Evolutionary conservation across 2,797 vertebrate genomes (phyloP).

Genomic region (Miichthys miiuy): DNA sequence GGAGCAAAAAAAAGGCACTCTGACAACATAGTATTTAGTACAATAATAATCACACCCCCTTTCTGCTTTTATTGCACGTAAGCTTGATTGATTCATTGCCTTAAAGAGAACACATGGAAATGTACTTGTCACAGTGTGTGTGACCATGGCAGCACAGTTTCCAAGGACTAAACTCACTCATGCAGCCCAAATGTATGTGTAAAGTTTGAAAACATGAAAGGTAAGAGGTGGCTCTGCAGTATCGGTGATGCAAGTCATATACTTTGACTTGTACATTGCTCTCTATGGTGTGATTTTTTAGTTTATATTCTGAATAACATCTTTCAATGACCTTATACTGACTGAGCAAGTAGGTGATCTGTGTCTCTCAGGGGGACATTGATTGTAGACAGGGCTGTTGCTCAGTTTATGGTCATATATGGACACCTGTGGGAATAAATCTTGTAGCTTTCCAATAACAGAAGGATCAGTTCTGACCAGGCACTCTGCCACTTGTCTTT

Average conservation of each 20-base stretch:
- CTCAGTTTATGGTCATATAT: conserved; percentile 20
- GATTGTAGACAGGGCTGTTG: conserved; percentile 13
- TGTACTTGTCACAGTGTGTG: conserved; percentile 68
- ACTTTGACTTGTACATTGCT: neutral
- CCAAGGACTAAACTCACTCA: conserved; percentile 42
- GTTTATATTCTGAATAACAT: conserved; percentile 3
- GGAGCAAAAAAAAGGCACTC: conserved; percentile 53
- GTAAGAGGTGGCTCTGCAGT: conserved; percentile 19
- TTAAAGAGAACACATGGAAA: conserved; percentile 69
- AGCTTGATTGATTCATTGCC: conserved; percentile 80
- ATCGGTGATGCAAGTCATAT: conserved; percentile 13
- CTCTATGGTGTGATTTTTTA: conserved; percentile 2
- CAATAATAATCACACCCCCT: conserved; percentile 76
- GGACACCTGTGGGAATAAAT: conserved; percentile 36
- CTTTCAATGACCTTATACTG: neutral
- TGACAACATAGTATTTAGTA: conserved; percentile 77
- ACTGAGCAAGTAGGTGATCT: neutral
- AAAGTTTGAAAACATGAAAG: conserved; percentile 28
- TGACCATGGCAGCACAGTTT: conserved; percentile 64
- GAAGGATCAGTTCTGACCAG: conserved; percentile 30
- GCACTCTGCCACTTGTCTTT: conserved; percentile 26
- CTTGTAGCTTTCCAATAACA: conserved; percentile 31
- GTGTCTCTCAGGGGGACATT: neutral
- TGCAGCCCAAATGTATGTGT: conserved; percentile 43
- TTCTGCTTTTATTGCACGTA: conserved; percentile 79